Evolutionary conservation across 2,888 invertebrate genomes (phyloP).

Genomic region (Ecdyonurus torrentis): DNA sequence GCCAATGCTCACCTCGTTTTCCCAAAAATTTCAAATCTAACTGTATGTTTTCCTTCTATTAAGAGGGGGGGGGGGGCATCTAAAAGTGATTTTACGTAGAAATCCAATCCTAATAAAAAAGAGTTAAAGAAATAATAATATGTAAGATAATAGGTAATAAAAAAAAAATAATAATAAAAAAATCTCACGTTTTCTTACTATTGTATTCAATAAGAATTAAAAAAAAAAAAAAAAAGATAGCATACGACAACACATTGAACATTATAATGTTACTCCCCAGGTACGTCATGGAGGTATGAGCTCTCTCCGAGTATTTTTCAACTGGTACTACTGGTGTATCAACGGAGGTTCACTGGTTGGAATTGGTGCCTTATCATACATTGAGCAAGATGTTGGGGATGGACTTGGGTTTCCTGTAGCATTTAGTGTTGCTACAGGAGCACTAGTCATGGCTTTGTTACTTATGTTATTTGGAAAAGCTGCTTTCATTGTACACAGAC

Average conservation of each 20-base stretch:
- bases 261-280: constrained; percentile 5
- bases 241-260: background rate
- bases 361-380: constrained; percentile 24
- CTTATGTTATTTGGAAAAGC: constrained; percentile 23
- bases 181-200: no score
- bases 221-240: no score
- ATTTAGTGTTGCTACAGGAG: constrained; percentile 17
- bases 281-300: constrained; percentile 17
- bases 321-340: constrained; percentile 31
- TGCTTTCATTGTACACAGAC: constrained; percentile 22
- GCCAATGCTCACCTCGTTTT: no score
- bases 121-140: no score
- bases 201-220: no score
- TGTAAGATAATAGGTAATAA: no score
- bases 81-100: no score
- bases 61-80: no score
- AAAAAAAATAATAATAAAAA: no score
- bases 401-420: constrained; percentile 12
- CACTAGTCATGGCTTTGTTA: constrained; percentile 21
- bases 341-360: constrained; percentile 29
- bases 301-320: constrained; percentile 27
- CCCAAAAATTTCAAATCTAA: no score
- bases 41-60: no score
- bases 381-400: constrained; percentile 23
- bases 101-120: no score